These are phyloP conservation scores for Peromyscus melanophrys DNA, from an alignment of 2,797 vertebrate genomes.

Conservation along the genomic window DNA sequence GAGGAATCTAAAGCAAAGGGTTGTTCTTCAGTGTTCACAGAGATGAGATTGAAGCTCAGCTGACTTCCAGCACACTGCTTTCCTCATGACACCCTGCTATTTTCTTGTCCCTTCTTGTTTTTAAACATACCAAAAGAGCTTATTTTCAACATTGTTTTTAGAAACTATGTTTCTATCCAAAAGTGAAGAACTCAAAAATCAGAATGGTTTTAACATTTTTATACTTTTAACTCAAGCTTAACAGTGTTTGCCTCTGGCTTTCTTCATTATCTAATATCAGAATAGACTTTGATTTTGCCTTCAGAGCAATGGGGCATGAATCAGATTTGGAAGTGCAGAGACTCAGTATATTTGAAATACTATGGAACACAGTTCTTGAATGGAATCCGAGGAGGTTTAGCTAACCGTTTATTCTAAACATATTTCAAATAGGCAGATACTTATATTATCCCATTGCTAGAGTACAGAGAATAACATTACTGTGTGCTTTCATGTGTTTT, in stretches of 20 bases:
- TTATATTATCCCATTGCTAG: not conserved
- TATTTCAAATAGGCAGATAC: not conserved
- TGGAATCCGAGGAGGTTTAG: not conserved
- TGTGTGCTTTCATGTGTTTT: not conserved
- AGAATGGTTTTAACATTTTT: not conserved
- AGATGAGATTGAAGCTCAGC: not conserved
- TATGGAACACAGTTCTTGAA: not conserved
- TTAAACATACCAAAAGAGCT: not conserved
- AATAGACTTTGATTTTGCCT: not conserved
- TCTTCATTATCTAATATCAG: not conserved
- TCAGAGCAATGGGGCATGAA: not conserved
- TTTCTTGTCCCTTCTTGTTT: not conserved
- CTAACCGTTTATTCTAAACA: not conserved
- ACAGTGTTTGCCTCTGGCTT: not conserved
- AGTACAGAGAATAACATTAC: not conserved
- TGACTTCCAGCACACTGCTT: not conserved
- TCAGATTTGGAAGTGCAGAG: not conserved
- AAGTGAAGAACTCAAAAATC: slow-evolving; percentile 12
- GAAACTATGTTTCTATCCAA: not conserved
- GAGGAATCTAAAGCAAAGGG: not conserved
- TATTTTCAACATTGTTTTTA: not conserved
- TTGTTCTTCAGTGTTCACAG: not conserved
- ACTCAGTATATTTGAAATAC: slow-evolving; percentile 7
- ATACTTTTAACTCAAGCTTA: not conserved
- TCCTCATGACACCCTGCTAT: not conserved